Conservation (phyloP, 2,888 invertebrate genomes). For the Torymus texanus region DNA sequence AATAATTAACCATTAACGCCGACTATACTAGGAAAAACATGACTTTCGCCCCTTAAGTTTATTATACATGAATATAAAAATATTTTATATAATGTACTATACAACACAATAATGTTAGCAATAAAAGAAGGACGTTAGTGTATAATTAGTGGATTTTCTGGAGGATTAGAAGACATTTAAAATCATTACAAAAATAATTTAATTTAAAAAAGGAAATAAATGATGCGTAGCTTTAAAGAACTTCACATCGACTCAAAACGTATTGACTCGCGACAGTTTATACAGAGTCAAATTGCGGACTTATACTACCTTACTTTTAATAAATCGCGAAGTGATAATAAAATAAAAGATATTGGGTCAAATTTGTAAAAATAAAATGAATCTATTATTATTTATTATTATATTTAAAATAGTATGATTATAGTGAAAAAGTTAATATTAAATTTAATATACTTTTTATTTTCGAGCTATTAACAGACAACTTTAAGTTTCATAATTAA, state of each 20-base stretch:
- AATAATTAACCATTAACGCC: slow-evolving; percentile 46
- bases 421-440: slow-evolving; percentile 13
- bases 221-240: slow-evolving; percentile 38
- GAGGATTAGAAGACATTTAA: slow-evolving; percentile 49
- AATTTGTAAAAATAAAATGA: slow-evolving; percentile 41
- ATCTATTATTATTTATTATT: slow-evolving; percentile 20
- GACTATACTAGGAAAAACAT: slow-evolving; percentile 42
- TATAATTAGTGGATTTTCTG: slow-evolving; percentile 46
- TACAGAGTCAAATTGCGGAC: slow-evolving; percentile 55
- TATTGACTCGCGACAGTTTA: slow-evolving; percentile 35
- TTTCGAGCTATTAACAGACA: slow-evolving; percentile 3
- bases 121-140: slow-evolving; percentile 39
- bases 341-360: slow-evolving; percentile 44
- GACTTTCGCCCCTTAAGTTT: slow-evolving; percentile 42
- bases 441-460: slow-evolving; percentile 11
- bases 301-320: slow-evolving; percentile 17
- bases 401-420: slow-evolving; percentile 14
- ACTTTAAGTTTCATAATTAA: slow-evolving; percentile 25
- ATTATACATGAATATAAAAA: slow-evolving; percentile 55
- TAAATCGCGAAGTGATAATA: slow-evolving; percentile 8
- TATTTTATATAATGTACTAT: slow-evolving; percentile 54
- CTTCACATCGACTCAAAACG: slow-evolving; percentile 48
- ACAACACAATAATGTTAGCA: slow-evolving; percentile 53
- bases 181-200: slow-evolving; percentile 55
- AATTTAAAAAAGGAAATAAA: slow-evolving; percentile 44